Base-by-base conservation (phyloP, 1,140 invertebrate species). In the Calephelis virginiensis region DNA sequence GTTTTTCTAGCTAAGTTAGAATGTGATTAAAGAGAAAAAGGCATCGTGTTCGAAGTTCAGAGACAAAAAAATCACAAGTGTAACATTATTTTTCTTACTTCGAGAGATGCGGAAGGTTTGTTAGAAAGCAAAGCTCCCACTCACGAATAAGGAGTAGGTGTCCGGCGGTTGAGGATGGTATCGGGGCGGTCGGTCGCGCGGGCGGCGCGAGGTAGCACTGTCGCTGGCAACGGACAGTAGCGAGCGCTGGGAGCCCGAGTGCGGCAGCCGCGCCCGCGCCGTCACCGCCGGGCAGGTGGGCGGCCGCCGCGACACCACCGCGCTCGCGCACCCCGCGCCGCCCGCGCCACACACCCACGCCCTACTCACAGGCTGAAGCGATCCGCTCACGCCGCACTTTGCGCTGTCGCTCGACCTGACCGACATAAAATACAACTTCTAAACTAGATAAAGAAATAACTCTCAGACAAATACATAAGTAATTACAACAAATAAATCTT, bases 101-200 rank as follows among this genome's bases (percentile, higher is more conserved):
- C 81, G 75, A 73, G 79, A 77, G 74, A 67, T 64, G 85, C 86
- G 68, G 77, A 85, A 88, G 82, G 71, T 56, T 74, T 83, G 89
- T 90, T 91, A 90, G 86, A 76, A 89, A 88, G 86, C 87, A 67
- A 89, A 86, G 87, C 87, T 83, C 90, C 88, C 89, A 92, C 91
- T 92, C 90, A 92, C 91, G 82, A 91, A 91, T 75, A 91, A 86
- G 82, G 90, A 91, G 87, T 91, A 91, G 81, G 74, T 72, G 72
- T 91, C 87, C 67, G 80, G 80, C 37, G 81, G 81, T 63, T 81
- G 80, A 49, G 82, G 81, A 78, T 86, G 82, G 70, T 72, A 76
- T 66, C 80, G 79, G 64, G 84, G 78, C 73, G 79, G 67, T 74
- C 75, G 77, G 74, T 81, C 82, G 78, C 86, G 86, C 68, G 84